Percentiles rank a stretch among this genome's conserved stretches.
phyloP scores from a whole-genome alignment of 2,113 vertebrate species.

The Cyanoderma ruficeps region DNA sequence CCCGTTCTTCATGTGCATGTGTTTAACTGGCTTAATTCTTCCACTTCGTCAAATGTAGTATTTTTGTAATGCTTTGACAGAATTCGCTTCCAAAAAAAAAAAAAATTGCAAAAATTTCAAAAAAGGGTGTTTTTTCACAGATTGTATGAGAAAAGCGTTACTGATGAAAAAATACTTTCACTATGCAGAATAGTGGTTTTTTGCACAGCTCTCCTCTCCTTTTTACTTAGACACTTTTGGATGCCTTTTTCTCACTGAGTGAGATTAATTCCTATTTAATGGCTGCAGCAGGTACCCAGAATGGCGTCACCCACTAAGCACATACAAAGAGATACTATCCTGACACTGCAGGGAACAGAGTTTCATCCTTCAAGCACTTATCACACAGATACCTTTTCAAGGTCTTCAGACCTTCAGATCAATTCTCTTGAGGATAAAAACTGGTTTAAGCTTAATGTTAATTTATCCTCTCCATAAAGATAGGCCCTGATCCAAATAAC shows the following conservation, averaged over 20 bases:
- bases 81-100: fast-evolving
- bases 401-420: not conserved
- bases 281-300: not conserved
- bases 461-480: not conserved
- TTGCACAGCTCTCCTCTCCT: not conserved
- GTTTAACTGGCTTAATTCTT: not conserved
- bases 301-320: not conserved
- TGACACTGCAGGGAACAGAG: not conserved
- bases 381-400: not conserved
- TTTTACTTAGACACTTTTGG: not conserved
- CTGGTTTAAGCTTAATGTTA: not conserved
- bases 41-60: not conserved
- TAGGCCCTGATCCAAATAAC: not conserved
- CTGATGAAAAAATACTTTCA: not conserved
- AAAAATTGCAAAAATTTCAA: not conserved
- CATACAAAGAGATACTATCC: not conserved
- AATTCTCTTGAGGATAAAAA: not conserved
- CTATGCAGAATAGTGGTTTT: not conserved
- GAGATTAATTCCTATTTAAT: not conserved
- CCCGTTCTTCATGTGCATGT: fast-evolving
- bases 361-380: not conserved
- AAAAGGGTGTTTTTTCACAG: fast-evolving
- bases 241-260: not conserved
- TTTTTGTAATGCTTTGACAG: not conserved
- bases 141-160: not conserved